These are phyloP conservation scores for Amblyornis subalaris DNA, from an alignment of 2,113 vertebrate genomes.

Conservation along the genomic window DNA sequence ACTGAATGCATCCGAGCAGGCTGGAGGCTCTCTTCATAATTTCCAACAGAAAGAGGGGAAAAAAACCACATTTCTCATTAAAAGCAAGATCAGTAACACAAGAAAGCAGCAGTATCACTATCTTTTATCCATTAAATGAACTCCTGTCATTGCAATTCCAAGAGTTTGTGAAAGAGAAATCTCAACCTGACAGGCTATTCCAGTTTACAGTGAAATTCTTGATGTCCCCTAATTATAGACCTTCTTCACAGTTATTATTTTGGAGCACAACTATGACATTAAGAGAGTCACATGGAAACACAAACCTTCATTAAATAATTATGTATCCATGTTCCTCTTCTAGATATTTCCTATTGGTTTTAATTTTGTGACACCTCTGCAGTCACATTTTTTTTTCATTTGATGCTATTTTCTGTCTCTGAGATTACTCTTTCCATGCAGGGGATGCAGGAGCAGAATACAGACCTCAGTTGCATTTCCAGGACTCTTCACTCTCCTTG, in stretches of 20 bases:
- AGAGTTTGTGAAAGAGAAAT: not conserved
- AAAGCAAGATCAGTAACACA: not conserved
- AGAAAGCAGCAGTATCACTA: not conserved
- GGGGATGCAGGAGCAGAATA: not conserved
- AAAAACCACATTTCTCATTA: not conserved
- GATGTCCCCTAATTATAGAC: not conserved
- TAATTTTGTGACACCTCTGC: not conserved
- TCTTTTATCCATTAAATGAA: not conserved
- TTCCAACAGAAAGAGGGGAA: not conserved
- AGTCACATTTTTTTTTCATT: not conserved
- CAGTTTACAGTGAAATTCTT: not conserved
- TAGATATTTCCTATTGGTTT: not conserved
- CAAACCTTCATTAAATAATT: slow-evolving; percentile 38
- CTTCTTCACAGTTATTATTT: not conserved
- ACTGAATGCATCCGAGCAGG: slow-evolving; percentile 11
- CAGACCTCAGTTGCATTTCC: not conserved
- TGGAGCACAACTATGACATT: not conserved
- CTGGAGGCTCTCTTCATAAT: not conserved
- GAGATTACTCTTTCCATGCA: not conserved
- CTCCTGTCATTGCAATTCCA: not conserved
- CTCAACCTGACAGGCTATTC: not conserved
- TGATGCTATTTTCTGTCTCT: not conserved
- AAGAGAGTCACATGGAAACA: slow-evolving; percentile 10
- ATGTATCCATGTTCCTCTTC: not conserved
- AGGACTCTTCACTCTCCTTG: not conserved